Base-by-base conservation (phyloP, 2,888 invertebrate genomes). In the Listrodromus nycthemerus region DNA sequence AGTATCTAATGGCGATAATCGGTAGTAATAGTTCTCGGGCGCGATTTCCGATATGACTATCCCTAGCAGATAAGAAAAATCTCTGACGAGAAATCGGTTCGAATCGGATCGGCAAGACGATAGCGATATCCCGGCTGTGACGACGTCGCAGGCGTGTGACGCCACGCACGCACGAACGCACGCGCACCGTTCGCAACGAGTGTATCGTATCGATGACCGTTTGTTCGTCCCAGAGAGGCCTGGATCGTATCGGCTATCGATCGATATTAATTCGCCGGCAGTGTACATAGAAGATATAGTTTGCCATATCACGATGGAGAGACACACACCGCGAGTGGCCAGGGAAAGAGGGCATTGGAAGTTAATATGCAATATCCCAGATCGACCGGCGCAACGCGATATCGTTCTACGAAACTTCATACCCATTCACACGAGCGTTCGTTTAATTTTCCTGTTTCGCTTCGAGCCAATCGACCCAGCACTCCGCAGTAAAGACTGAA, bases 331-430 rank as follows among this genome's bases (percentile, higher is more conserved):
- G 48, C 65, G 75, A 82, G 67, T 79, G 50, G 48, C 74, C 27
- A 67, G 33, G 65, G 78, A 63, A 63, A 74, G 65, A 66, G 69
- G 52, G 79, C 75, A 82, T 82, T 80, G 83, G 65, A 50, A 85
- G 83, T 82, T 85, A 83, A 85, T 86, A 82, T 75, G 83, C 85
- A 86, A 86, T 85, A 85, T 84, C 77, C 74, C 80, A 73, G 73
- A 83, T 83, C 73, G 78, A 82, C 45, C 50, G 50, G 80, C 66
- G 81, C 74, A 82, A 83, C 52, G 77, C 81, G 82, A 86, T 85
- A 86, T 80, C 77, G 74, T 70, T 24, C 24, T 71, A 74, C 76
- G 85, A 86, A 83, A 86, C 85, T 85, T 80, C 82, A 86, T 82
- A 85, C 82, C 21, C 65, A 58, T 71, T 78, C 52, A 16, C 45